Evolutionary conservation across 2,113 vertebrate species (phyloP).

Genomic region (Natator depressus): DNA sequence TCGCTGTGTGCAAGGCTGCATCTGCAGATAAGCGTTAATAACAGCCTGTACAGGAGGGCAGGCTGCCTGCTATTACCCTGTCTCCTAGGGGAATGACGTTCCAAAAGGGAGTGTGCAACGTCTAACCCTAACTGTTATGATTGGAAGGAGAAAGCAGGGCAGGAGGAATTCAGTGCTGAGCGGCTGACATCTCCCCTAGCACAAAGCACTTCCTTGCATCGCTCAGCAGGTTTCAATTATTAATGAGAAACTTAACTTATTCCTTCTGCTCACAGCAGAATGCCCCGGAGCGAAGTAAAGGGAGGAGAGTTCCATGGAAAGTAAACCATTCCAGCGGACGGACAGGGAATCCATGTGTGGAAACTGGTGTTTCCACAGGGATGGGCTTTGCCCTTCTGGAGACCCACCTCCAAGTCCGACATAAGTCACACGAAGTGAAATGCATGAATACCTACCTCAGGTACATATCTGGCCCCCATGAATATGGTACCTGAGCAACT

Average conservation of each 20-base stretch:
- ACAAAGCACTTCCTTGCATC: neutral
- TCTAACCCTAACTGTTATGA: neutral
- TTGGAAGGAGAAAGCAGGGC: neutral
- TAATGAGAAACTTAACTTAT: neutral
- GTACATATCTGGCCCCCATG: neutral
- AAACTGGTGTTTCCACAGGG: neutral
- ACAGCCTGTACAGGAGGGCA: neutral
- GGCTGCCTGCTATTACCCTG: no score
- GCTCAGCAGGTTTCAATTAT: neutral
- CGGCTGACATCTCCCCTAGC: neutral
- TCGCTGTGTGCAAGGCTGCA: neutral
- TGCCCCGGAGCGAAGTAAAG: neutral
- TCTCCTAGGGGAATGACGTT: neutral
- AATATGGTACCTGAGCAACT: no score
- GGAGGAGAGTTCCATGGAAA: neutral
- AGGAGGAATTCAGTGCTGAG: neutral
- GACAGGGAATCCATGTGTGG: neutral
- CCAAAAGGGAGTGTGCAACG: neutral
- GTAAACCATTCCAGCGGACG: neutral
- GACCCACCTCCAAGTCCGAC: neutral
- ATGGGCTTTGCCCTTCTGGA: neutral
- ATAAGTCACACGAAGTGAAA: neutral
- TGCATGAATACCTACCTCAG: neutral
- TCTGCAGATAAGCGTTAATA: rapidly evolving
- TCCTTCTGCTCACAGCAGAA: neutral